These are phyloP conservation scores for Tenebrio molitor DNA, from an alignment of 1,140 invertebrate species.

Conservation along the genomic window DNA sequence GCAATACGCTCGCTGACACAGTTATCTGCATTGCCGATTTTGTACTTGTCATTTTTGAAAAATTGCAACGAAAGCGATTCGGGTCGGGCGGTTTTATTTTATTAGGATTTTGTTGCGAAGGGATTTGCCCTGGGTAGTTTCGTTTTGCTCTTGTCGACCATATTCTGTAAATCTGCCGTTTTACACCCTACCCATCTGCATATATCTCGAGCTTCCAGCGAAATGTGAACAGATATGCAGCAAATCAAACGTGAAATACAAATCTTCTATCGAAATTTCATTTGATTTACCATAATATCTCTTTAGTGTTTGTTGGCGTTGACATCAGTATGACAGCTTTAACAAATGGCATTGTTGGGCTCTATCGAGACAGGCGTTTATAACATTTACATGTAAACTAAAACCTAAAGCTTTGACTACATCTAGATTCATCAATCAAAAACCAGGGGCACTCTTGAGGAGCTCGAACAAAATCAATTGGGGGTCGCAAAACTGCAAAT, in stretches of 20 bases:
- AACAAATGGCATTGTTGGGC: neutral
- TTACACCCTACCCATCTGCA: neutral
- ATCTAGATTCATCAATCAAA: too few species aligned
- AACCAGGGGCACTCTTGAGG: too few species aligned
- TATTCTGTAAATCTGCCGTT: neutral
- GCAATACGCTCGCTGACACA: neutral
- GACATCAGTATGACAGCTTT: neutral
- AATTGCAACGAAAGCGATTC: too few species aligned
- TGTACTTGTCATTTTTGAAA: neutral
- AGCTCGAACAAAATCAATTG: too few species aligned
- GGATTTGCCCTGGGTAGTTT: too few species aligned
- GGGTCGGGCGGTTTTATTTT: neutral
- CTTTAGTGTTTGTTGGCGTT: constrained; percentile 3
- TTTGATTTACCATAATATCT: constrained; percentile 8
- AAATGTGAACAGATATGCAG: constrained; percentile 3
- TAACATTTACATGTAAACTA: neutral
- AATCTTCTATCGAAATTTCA: constrained; percentile 5
- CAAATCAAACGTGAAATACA: constrained; percentile 8
- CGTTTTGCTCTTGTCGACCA: too few species aligned
- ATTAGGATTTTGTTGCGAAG: too few species aligned
- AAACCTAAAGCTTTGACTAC: too few species aligned
- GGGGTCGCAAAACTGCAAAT: too few species aligned
- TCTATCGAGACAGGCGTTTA: neutral
- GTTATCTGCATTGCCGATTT: neutral
- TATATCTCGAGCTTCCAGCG: neutral